These are phyloP conservation scores for Characodon lateralis DNA, from an alignment of 2,797 vertebrate genomes.

Conservation along the genomic window DNA sequence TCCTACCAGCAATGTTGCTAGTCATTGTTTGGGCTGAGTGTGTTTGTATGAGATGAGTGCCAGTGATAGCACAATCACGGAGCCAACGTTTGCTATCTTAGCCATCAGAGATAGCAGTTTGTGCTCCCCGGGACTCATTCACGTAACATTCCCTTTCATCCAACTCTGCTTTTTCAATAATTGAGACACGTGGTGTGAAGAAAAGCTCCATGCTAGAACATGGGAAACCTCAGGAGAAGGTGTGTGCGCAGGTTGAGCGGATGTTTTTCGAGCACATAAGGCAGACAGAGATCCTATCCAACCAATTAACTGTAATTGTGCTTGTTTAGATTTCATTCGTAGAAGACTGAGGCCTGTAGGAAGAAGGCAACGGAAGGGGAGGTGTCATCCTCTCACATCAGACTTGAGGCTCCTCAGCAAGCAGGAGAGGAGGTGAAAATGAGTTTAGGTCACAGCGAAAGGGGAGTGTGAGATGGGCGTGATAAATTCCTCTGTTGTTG, in stretches of 20 bases:
- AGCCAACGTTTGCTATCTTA: slow-evolving; percentile 63
- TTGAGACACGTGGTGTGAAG: slow-evolving; percentile 11
- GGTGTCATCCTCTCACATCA: slow-evolving; percentile 75
- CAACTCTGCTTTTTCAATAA: slow-evolving; percentile 19
- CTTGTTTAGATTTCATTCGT: slow-evolving; percentile 57
- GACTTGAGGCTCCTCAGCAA: slow-evolving; percentile 55
- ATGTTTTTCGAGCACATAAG: slow-evolving; percentile 58
- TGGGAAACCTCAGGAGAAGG: slow-evolving; percentile 31
- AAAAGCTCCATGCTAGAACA: slow-evolving; percentile 15
- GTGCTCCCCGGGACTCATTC: slow-evolving; percentile 34
- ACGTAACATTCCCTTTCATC: slow-evolving; percentile 28
- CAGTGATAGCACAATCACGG: slow-evolving; percentile 56
- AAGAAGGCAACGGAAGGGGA: slow-evolving; percentile 63
- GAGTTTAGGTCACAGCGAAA: slow-evolving; percentile 50
- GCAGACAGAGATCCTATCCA: slow-evolving; percentile 65
- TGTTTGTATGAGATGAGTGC: slow-evolving; percentile 75
- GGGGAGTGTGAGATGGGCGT: slow-evolving; percentile 46
- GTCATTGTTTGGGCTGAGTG: slow-evolving; percentile 73
- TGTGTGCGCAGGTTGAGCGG: slow-evolving; percentile 40
- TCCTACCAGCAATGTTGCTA: slow-evolving; percentile 63
- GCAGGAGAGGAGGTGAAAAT: slow-evolving; percentile 60
- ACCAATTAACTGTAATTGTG: slow-evolving; percentile 70
- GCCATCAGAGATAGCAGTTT: slow-evolving; percentile 61
- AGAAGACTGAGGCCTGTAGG: slow-evolving; percentile 41
- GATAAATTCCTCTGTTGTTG: slow-evolving; percentile 48